Evolutionary conservation across 2,113 vertebrate genomes (phyloP).

Genomic region (Centropus bengalensis): DNA sequence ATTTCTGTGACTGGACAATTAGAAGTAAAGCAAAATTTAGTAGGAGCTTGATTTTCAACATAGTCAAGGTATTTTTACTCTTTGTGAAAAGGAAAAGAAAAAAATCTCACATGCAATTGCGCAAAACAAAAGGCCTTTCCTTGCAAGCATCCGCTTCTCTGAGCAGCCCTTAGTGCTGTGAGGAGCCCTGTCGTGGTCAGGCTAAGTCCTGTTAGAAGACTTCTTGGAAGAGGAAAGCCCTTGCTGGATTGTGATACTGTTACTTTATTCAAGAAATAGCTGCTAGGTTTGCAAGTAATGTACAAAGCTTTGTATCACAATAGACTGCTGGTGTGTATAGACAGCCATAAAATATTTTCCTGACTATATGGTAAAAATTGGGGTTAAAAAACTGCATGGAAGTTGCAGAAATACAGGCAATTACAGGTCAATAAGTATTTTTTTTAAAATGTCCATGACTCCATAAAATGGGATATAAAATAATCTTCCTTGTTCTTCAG

Average conservation of each 20-base stretch:
- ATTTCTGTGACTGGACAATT: neutral
- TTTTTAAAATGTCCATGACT: neutral
- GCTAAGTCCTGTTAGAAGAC: neutral
- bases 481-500: neutral
- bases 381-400: neutral
- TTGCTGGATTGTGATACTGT: neutral
- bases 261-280: neutral
- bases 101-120: neutral
- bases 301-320: neutral
- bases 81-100: neutral
- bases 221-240: neutral
- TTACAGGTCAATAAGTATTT: neutral
- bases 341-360: neutral
- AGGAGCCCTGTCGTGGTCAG: neutral
- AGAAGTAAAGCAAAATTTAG: neutral
- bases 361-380: neutral
- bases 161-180: slow-evolving; percentile 7
- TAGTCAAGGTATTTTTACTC: neutral
- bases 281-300: neutral
- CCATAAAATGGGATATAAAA: neutral
- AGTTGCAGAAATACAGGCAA: neutral
- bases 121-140: slow-evolving; percentile 15
- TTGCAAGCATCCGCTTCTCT: neutral
- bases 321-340: neutral
- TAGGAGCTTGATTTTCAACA: neutral